phyloP scores from a whole-genome alignment of 1,140 invertebrate species.

The Conus betulinus region DNA sequence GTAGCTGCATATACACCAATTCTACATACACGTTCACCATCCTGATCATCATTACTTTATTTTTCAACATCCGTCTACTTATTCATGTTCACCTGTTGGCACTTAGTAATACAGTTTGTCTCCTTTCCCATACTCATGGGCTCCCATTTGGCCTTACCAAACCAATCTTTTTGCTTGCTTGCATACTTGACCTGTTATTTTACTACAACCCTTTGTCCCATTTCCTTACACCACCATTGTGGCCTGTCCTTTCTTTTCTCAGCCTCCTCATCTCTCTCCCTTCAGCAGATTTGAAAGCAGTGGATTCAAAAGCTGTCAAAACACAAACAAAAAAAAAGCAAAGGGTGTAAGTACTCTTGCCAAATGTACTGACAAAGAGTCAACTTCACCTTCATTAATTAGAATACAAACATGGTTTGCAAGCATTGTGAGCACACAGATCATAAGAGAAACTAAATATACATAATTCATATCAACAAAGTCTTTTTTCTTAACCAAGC shows the following conservation, averaged over 20 bases:
- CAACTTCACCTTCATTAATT: conserved; percentile 20
- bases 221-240: neutral
- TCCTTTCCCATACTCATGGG: no score
- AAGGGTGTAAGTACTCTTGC: conserved; percentile 24
- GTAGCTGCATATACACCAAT: neutral
- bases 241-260: neutral
- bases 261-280: neutral
- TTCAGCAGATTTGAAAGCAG: neutral
- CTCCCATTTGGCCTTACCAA: conserved; percentile 1
- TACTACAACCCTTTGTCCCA: neutral
- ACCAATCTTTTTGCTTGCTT: neutral
- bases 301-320: neutral
- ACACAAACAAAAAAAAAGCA: conserved; percentile 1
- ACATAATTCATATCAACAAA: neutral
- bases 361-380: neutral
- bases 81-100: neutral
- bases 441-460: neutral
- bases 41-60: no score
- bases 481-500: no score
- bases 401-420: neutral
- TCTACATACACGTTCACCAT: no score
- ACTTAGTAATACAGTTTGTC: neutral
- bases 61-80: no score
- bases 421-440: neutral
- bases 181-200: neutral